Conservation (phyloP, 2,888 invertebrate genomes). For the Acleris literana region DNA sequence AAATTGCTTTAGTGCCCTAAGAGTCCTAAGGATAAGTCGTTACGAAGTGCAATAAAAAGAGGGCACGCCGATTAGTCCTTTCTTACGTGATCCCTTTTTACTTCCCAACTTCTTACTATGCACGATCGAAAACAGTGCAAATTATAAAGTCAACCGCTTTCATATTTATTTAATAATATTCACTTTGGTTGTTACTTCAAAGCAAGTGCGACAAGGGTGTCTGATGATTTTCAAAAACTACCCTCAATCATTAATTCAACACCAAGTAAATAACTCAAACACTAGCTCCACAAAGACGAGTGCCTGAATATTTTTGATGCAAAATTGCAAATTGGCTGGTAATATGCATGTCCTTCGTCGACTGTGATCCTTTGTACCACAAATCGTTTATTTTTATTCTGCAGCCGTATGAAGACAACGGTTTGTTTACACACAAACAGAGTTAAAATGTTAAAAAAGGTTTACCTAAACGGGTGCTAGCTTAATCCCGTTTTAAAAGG, state of each 20-base stretch:
- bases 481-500: conserved; percentile 76
- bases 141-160: conserved; percentile 31
- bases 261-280: conserved; percentile 44
- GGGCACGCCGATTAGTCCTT: conserved; percentile 60
- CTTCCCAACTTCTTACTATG: conserved; percentile 36
- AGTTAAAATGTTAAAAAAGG: conserved; percentile 42
- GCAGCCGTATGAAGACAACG: conserved; percentile 15
- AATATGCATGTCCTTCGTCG: conserved; percentile 67
- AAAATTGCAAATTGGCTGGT: conserved; percentile 76
- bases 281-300: conserved; percentile 59
- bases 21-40: conserved; percentile 76
- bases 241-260: conserved; percentile 40
- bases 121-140: conserved; percentile 1
- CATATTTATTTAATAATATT: conserved; percentile 35
- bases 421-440: conserved; percentile 5
- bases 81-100: conserved; percentile 49
- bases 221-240: conserved; percentile 29
- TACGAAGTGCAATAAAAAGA: conserved; percentile 77
- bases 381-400: conserved; percentile 22
- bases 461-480: conserved; percentile 54
- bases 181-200: conserved; percentile 24
- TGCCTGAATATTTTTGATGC: conserved; percentile 55
- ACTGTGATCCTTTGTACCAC: conserved; percentile 46
- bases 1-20: conserved; percentile 78
- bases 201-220: conserved; percentile 28